Percentiles rank a stretch among this genome's conserved stretches.
phyloP scores from a whole-genome alignment of 1,140 invertebrate genomes.

The Odontomachus brunneus region DNA sequence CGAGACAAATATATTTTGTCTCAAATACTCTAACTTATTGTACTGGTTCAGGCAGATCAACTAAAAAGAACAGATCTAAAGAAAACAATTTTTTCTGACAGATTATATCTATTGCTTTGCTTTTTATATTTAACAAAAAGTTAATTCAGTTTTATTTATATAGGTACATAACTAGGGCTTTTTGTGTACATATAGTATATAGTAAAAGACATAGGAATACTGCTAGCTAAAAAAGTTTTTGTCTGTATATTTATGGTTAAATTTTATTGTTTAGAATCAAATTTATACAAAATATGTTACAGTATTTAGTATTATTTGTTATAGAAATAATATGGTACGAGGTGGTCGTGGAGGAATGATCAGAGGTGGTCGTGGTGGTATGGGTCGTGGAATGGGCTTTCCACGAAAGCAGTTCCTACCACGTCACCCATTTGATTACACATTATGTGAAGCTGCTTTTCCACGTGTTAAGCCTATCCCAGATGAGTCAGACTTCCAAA shows the following conservation, averaged over 20 bases:
- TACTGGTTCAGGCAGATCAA: too few relatives aligned
- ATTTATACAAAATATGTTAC: background rate
- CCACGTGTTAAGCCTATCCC: conserved; percentile 92
- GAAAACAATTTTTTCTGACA: too few relatives aligned
- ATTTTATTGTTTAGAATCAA: background rate
- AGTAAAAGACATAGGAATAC: background rate
- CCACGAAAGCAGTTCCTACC: conserved; percentile 90
- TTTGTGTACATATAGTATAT: too few relatives aligned
- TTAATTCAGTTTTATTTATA: too few relatives aligned
- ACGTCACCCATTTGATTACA: conserved; percentile 95
- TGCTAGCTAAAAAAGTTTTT: background rate
- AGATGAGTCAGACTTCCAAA: conserved; percentile 85
- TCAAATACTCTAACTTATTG: too few relatives aligned
- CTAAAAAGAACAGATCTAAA: too few relatives aligned
- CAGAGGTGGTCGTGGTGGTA: conserved; percentile 88
- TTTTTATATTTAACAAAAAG: too few relatives aligned
- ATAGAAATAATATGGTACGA: conserved; percentile 84
- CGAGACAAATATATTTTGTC: too few relatives aligned
- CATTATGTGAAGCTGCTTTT: conserved; percentile 94
- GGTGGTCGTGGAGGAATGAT: conserved; percentile 87
- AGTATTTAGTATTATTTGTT: conserved; percentile 15
- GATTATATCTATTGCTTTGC: too few relatives aligned
- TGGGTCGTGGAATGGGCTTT: conserved; percentile 90
- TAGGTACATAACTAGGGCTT: too few relatives aligned
- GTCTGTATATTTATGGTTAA: background rate